Evolutionary conservation across 2,797 vertebrate genomes (phyloP), one percentile per base, ranked within the genome.

Genomic region (Hoplostethus mediterraneus): DNA sequence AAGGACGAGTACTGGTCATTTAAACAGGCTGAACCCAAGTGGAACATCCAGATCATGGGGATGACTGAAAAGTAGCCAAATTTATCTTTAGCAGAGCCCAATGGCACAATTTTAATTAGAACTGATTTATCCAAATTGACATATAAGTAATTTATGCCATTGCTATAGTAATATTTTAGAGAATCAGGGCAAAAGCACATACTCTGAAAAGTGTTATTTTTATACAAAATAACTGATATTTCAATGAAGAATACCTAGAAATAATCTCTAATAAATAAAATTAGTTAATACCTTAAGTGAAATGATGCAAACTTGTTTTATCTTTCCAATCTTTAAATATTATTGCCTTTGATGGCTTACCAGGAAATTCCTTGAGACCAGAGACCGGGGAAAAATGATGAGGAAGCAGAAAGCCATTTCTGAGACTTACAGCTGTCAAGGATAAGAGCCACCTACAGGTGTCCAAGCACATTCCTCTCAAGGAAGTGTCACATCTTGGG

Each of bases 1-100:
- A 93, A 93, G 92, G 91, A 90, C 92, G 71, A 83, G 74, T 16
- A 66, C 84, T 89, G 92, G 91, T 86, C 89, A 88, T 86, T 76
- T 64, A 85, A 88, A 83, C 86, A 81, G 92, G 77, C 71, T 91
- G 71, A 89, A 87, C 73, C 75, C 63, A 40, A 74, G 85, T 82
- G 79, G 75, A 84, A 79, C 69, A 86, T 86, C 55, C 79, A 71
- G 74, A 79, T 87, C 89, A 86, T 65, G 75, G 76, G 84, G 82
- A 74, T 84, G 69, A 61, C 58, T 76, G 79, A 73, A 80, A 61
- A 68, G 61, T 69, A 21, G 65, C 82, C 72, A 72, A 65, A 69
- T 82, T 82, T 77, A 82, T 72, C 66, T 75, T 71, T 40, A 85
- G 61, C 64, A 63, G 69, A 17, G 56, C 67, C 47, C 62, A 77